Conservation (phyloP, 2,113 vertebrate species). For the Naja naja region DNA sequence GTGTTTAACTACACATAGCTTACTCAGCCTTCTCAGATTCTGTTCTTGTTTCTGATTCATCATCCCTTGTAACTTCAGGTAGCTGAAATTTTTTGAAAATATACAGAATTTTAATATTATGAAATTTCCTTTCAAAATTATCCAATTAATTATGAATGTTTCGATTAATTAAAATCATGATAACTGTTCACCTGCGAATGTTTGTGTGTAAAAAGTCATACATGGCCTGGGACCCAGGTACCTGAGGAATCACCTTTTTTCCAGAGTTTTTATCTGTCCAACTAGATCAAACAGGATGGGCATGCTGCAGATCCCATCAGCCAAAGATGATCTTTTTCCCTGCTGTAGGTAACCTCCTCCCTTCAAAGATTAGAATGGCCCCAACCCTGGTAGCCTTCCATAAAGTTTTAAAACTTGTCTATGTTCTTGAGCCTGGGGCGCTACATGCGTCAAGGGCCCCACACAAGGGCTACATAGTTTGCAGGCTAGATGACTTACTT, state of each 20-base stretch:
- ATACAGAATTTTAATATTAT: slow-evolving; percentile 22
- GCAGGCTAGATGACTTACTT: neutral
- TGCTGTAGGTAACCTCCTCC: neutral
- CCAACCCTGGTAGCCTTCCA: neutral
- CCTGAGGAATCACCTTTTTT: neutral
- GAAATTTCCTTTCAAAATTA: neutral
- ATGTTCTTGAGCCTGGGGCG: no score
- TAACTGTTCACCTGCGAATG: neutral
- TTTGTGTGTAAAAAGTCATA: neutral
- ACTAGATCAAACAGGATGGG: neutral
- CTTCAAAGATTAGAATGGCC: neutral
- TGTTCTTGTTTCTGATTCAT: slow-evolving; percentile 77
- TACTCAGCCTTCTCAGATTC: slow-evolving; percentile 94
- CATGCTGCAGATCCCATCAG: neutral
- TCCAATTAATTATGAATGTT: neutral
- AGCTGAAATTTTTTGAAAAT: slow-evolving; percentile 63
- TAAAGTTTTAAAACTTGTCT: no score
- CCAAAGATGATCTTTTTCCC: neutral
- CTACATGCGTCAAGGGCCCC: neutral
- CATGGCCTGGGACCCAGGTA: neutral
- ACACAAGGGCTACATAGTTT: neutral
- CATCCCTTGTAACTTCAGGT: slow-evolving; percentile 74
- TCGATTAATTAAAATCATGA: neutral
- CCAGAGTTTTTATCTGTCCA: neutral
- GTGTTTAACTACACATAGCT: slow-evolving; percentile 63